phyloP scores from a whole-genome alignment of 2,888 invertebrate species.

The Plagiodera versicolora region DNA sequence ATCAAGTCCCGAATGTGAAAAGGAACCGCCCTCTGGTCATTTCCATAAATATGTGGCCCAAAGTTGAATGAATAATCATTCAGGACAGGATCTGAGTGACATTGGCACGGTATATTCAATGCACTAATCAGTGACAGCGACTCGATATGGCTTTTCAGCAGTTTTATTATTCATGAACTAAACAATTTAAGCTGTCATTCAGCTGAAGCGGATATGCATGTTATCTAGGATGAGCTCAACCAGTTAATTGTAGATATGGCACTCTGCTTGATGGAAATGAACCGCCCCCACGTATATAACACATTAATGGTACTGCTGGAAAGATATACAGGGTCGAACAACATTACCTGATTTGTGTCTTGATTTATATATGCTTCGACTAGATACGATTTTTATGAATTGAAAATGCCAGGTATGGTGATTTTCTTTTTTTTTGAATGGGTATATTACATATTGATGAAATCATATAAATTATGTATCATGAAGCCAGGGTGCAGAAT shows the following conservation, averaged over 20 bases:
- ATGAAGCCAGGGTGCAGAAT: too few relatives aligned
- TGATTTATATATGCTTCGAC: too few relatives aligned
- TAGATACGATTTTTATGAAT: too few relatives aligned
- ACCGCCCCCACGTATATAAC: too few relatives aligned
- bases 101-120: constrained; percentile 28
- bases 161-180: constrained; percentile 39
- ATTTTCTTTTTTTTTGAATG: too few relatives aligned
- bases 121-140: constrained; percentile 33
- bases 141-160: constrained; percentile 35
- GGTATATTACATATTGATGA: too few relatives aligned
- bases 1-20: too few relatives aligned
- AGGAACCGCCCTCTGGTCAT: neutral
- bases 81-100: neutral
- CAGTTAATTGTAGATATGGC: constrained; percentile 32
- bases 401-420: too few relatives aligned
- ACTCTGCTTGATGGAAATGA: neutral
- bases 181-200: constrained; percentile 40
- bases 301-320: too few relatives aligned
- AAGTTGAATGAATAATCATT: neutral
- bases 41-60: neutral
- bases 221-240: constrained; percentile 35
- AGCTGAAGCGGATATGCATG: constrained; percentile 37
- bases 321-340: too few relatives aligned
- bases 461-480: too few relatives aligned
- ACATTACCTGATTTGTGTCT: too few relatives aligned